These are phyloP conservation scores for Liolophura sinensis DNA, from an alignment of 1,140 invertebrate genomes.

Conservation along the genomic window DNA sequence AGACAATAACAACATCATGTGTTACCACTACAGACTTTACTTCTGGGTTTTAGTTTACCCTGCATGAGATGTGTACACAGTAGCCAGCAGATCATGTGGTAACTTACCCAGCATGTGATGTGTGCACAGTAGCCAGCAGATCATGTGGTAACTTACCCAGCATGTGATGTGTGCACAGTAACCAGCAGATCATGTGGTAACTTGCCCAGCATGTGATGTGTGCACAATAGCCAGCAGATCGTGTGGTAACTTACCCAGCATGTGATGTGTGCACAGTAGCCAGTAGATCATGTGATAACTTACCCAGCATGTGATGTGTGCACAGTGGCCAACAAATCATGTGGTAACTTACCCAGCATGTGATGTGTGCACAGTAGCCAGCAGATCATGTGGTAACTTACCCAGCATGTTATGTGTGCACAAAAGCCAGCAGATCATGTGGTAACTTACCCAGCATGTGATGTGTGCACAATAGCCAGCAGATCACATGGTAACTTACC, in stretches of 20 bases:
- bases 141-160: constrained; percentile 2
- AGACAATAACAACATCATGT: too few species aligned
- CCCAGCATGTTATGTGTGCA: too few species aligned
- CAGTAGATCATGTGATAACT: too few species aligned
- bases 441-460: constrained; percentile 1
- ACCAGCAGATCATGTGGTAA: constrained; percentile 60
- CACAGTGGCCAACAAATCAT: too few species aligned
- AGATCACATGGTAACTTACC: constrained; percentile 48
- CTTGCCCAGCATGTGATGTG: neutral
- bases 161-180: constrained; percentile 11
- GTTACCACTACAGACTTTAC: too few species aligned
- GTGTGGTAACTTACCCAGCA: constrained; percentile 63
- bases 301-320: constrained; percentile 54
- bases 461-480: constrained; percentile 35
- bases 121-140: too few species aligned
- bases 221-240: constrained; percentile 54
- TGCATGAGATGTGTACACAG: neutral
- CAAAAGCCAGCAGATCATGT: too few species aligned
- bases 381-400: too few species aligned
- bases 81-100: too few species aligned
- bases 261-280: too few species aligned
- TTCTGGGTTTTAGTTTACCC: too few species aligned
- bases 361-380: neutral
- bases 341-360: neutral
- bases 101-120: neutral